A percentile compares a stretch with the other conserved stretches of the same genome.
phyloP scores from a whole-genome alignment of 1,140 invertebrate species.

The Mylabris phalerata region DNA sequence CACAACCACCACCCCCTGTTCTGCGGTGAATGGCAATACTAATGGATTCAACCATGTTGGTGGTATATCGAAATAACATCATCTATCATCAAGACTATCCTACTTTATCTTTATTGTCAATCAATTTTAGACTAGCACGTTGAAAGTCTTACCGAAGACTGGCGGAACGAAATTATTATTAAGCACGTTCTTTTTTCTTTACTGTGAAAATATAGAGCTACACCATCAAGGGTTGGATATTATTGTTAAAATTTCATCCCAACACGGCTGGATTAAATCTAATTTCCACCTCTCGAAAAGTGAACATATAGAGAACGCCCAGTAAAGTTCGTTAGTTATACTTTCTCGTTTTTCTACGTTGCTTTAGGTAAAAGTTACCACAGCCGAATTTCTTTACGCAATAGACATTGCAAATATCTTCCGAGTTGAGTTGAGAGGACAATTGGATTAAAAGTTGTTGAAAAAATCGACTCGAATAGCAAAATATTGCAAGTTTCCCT shows the following conservation, averaged over 20 bases:
- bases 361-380: neutral
- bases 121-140: neutral
- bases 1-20: constrained; percentile 10
- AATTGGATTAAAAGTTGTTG: constrained; percentile 13
- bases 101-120: constrained; percentile 8
- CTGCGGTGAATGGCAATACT: constrained; percentile 14
- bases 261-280: constrained; percentile 5
- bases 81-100: constrained; percentile 15
- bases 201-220: no score
- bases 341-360: constrained; percentile 4
- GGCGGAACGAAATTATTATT: no score
- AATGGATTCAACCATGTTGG: constrained; percentile 15
- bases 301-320: neutral
- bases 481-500: no score
- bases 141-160: no score
- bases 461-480: neutral
- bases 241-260: no score
- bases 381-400: constrained; percentile 8
- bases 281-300: neutral
- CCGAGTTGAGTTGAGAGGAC: neutral
- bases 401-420: constrained; percentile 14
- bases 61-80: constrained; percentile 4
- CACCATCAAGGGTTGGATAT: no score
- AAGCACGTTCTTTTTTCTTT: no score
- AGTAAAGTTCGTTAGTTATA: constrained; percentile 5